Evolutionary conservation across 2,797 vertebrate species (phyloP).

Genomic region (Takifugu rubripes): DNA sequence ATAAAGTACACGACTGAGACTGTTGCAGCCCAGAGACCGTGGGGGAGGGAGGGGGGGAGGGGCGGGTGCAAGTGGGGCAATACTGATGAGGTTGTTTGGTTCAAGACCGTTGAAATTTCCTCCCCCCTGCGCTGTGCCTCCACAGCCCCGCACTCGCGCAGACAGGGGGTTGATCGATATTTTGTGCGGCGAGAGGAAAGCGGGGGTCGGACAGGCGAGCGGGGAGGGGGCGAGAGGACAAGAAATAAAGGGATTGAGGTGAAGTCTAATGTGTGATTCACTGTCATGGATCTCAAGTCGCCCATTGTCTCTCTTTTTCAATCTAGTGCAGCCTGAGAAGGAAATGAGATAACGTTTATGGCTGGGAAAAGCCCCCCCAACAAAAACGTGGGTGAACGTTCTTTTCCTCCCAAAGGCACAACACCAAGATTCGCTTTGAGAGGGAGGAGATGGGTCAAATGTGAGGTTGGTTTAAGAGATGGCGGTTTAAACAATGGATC

Average conservation of each 20-base stretch:
- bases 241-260: conserved; percentile 41
- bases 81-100: conserved; percentile 73
- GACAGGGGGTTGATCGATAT: conserved; percentile 54
- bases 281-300: conserved; percentile 31
- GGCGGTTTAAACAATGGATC: conserved; percentile 32
- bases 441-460: conserved; percentile 24
- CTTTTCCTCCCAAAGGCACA: conserved; percentile 32
- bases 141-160: conserved; percentile 25
- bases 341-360: conserved; percentile 35
- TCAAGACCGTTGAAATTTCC: conserved; percentile 57
- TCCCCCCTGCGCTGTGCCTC: conserved; percentile 42
- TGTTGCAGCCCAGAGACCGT: conserved; percentile 51
- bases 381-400: conserved; percentile 27
- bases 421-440: background rate
- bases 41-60: conserved; percentile 14
- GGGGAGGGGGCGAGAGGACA: conserved; percentile 22
- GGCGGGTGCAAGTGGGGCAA: conserved; percentile 40
- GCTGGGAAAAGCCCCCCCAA: conserved; percentile 25
- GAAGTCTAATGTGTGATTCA: conserved; percentile 20
- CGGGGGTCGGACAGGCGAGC: conserved; percentile 26
- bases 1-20: conserved; percentile 73
- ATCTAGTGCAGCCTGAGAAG: conserved; percentile 27
- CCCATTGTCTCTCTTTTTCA: conserved; percentile 30
- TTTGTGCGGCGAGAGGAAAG: conserved; percentile 34
- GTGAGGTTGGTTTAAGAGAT: conserved; percentile 27